These are phyloP conservation scores for Automeris io DNA, from an alignment of 2,888 invertebrate genomes.

Conservation along the genomic window DNA sequence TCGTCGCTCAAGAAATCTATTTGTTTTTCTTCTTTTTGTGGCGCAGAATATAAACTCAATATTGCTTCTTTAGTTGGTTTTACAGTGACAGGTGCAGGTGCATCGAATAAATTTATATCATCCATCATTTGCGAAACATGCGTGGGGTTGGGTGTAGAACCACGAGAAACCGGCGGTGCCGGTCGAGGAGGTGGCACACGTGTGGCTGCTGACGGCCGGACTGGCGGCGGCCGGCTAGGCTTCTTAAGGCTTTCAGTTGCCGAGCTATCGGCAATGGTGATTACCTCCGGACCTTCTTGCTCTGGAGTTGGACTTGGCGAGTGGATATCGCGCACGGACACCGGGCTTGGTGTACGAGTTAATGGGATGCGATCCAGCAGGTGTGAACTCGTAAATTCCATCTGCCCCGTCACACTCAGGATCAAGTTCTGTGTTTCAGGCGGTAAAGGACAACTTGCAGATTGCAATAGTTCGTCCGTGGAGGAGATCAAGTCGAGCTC, in stretches of 20 bases:
- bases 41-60: slow-evolving; percentile 73
- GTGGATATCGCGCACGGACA: slow-evolving; percentile 87
- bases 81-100: slow-evolving; percentile 64
- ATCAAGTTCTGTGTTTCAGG: slow-evolving; percentile 91
- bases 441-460: slow-evolving; percentile 79
- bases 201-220: slow-evolving; percentile 53
- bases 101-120: slow-evolving; percentile 77
- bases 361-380: slow-evolving; percentile 89
- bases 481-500: slow-evolving; percentile 54
- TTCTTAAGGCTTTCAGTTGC: slow-evolving; percentile 66
- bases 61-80: slow-evolving; percentile 79
- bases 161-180: slow-evolving; percentile 62
- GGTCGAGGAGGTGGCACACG: slow-evolving; percentile 70
- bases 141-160: slow-evolving; percentile 41
- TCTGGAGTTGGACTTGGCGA: slow-evolving; percentile 90
- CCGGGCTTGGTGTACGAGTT: slow-evolving; percentile 91
- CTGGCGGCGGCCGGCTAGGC: slow-evolving; percentile 45
- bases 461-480: slow-evolving; percentile 34
- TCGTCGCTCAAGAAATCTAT: slow-evolving; percentile 79
- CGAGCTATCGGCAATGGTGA: slow-evolving; percentile 28
- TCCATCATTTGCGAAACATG: slow-evolving; percentile 34
- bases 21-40: slow-evolving; percentile 59
- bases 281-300: slow-evolving; percentile 56
- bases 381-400: slow-evolving; percentile 92
- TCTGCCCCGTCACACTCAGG: slow-evolving; percentile 89